phyloP scores from a whole-genome alignment of 2,797 vertebrate genomes.

The Choloepus didactylus region DNA sequence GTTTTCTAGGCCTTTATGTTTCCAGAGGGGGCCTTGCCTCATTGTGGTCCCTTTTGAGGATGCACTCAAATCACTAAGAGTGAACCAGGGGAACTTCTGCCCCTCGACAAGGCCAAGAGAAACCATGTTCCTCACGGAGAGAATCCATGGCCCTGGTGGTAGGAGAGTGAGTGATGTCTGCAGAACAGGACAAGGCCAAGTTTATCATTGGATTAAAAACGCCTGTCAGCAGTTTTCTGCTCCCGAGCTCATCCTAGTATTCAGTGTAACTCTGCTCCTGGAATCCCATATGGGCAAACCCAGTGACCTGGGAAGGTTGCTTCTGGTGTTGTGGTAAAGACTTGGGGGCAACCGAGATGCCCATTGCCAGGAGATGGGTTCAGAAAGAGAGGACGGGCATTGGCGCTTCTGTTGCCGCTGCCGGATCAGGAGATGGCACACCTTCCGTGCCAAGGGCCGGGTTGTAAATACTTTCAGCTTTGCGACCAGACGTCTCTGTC shows the following conservation, averaged over 20 bases:
- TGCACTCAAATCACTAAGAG: neutral
- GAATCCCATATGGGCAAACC: neutral
- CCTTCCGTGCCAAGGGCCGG: neutral
- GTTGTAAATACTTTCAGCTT: neutral
- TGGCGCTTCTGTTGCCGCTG: neutral
- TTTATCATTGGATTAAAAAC: neutral
- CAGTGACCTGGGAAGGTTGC: neutral
- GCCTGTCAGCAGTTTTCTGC: neutral
- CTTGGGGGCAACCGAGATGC: neutral
- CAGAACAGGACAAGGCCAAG: neutral
- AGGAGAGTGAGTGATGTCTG: neutral
- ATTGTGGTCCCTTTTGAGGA: neutral
- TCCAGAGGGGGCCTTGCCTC: too few relatives aligned
- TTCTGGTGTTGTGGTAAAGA: neutral
- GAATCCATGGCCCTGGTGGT: neutral
- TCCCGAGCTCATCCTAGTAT: neutral
- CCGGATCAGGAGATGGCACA: neutral
- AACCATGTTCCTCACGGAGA: neutral
- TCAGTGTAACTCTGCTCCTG: neutral
- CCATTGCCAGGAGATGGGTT: fast-evolving
- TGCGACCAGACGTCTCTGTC: fast-evolving
- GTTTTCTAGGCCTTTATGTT: neutral
- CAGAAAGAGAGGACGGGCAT: fast-evolving
- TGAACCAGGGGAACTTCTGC: fast-evolving
- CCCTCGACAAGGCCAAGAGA: neutral